Evolutionary conservation across 2,113 vertebrate genomes (phyloP).

Genomic region (Otocyon megalotis): DNA sequence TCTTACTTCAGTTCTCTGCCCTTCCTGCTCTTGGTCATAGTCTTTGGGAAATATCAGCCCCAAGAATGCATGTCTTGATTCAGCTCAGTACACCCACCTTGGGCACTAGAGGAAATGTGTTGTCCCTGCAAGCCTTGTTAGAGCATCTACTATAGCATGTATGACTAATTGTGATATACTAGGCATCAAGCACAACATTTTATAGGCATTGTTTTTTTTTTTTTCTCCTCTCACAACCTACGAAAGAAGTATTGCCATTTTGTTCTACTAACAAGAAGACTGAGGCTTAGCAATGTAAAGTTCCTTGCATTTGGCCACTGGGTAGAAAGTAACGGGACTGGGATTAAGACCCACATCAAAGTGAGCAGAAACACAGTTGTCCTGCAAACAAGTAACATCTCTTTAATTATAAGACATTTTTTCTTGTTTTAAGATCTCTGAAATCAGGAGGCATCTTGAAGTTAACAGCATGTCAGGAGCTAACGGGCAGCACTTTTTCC

Average conservation of each 20-base stretch:
- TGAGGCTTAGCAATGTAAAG: not conserved
- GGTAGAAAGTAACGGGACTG: not conserved
- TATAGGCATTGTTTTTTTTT: not conserved
- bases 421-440: not conserved
- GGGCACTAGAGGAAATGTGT: not conserved
- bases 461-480: not conserved
- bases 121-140: not conserved
- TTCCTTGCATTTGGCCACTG: not conserved
- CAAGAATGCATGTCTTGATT: not conserved
- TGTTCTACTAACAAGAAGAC: not conserved
- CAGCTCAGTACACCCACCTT: not conserved
- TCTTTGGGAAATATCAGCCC: slow-evolving; percentile 18
- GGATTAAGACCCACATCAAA: not conserved
- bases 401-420: not conserved
- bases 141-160: not conserved
- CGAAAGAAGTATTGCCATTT: not conserved
- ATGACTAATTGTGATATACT: not conserved
- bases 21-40: not conserved
- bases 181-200: not conserved
- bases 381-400: not conserved
- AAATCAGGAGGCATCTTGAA: not conserved
- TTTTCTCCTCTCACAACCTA: not conserved
- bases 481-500: not conserved
- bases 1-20: not conserved
- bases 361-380: not conserved